phyloP scores from a whole-genome alignment of 2,113 vertebrate species.

The Passer montanus region DNA sequence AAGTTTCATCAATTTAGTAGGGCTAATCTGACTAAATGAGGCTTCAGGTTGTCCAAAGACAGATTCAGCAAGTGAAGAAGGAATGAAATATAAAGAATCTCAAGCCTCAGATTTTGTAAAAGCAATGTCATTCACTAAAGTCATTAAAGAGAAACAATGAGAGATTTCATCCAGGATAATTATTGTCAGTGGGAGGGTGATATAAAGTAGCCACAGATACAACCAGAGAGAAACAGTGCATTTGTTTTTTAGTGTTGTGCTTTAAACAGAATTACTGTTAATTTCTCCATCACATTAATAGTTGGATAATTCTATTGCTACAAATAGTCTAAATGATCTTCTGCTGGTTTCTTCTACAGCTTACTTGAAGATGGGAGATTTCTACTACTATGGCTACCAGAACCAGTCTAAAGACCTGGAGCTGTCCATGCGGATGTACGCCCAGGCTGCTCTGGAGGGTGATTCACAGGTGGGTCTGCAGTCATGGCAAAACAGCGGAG shows the following conservation, averaged over 20 bases:
- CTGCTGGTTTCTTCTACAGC: conserved; percentile 67
- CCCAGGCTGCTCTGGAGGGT: conserved; percentile 83
- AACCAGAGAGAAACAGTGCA: not conserved
- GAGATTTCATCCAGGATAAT: not conserved
- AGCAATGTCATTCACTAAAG: not conserved
- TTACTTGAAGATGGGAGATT: conserved; percentile 92
- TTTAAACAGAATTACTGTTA: not conserved
- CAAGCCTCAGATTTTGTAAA: not conserved
- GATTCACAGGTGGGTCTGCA: conserved; percentile 84
- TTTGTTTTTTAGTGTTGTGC: not conserved
- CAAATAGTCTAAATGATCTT: not conserved
- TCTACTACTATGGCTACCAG: conserved; percentile 82
- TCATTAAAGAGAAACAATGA: not conserved
- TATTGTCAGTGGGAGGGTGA: not conserved
- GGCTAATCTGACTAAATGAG: not conserved
- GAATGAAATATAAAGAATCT: not conserved
- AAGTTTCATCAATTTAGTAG: not conserved
- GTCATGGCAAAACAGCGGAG: not conserved
- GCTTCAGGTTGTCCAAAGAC: not conserved
- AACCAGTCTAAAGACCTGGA: conserved; percentile 73
- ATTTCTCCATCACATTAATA: not conserved
- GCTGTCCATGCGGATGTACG: conserved; percentile 84
- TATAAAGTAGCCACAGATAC: not conserved
- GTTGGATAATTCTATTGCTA: not conserved
- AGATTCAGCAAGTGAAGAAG: not conserved